phyloP scores from a whole-genome alignment of 2,113 vertebrate species.

The Sclerurus mexicanus region DNA sequence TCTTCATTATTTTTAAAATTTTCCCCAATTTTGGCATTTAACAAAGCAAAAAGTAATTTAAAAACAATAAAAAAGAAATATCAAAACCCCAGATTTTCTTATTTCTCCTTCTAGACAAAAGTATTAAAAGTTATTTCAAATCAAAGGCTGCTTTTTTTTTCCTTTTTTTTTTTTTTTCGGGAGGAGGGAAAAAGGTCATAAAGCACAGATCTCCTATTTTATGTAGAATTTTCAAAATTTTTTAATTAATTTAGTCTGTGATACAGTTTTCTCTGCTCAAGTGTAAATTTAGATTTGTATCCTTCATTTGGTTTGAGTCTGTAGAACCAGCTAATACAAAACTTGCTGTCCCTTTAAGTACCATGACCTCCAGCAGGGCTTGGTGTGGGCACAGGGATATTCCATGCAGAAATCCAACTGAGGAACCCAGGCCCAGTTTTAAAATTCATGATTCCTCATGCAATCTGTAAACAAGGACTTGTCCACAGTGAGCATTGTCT shows the following conservation, averaged over 20 bases:
- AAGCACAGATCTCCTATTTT: background rate
- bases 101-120: background rate
- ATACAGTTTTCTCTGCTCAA: background rate
- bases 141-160: background rate
- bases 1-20: background rate
- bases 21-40: background rate
- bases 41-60: background rate
- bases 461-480: background rate
- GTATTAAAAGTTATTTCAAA: background rate
- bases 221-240: background rate
- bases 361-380: background rate
- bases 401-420: background rate
- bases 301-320: background rate
- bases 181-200: background rate
- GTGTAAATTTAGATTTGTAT: background rate
- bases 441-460: background rate
- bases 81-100: accelerated
- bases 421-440: background rate
- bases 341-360: background rate
- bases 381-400: background rate
- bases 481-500: background rate
- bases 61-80: background rate
- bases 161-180: background rate
- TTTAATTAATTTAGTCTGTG: background rate
- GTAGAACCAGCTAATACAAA: background rate